A percentile compares a stretch with the other conserved stretches of the same genome.
phyloP scores from a whole-genome alignment of 1,140 invertebrate species.

The Bombus turneri region DNA sequence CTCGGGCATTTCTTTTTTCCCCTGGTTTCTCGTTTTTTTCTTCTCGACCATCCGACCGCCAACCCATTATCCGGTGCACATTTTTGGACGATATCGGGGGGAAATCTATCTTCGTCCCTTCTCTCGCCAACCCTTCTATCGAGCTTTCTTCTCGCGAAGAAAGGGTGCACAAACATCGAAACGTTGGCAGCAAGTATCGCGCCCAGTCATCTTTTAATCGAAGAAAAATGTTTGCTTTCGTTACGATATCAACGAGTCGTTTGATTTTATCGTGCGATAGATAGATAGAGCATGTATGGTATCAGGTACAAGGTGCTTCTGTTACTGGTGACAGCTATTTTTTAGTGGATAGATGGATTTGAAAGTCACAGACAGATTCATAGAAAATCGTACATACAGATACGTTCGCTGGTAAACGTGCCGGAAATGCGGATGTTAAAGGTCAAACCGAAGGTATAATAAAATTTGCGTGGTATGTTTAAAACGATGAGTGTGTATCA shows the following conservation, averaged over 20 bases:
- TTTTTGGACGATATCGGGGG: constrained; percentile 16
- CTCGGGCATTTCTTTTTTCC: not conserved
- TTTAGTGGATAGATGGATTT: not conserved
- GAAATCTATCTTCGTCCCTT: constrained; percentile 17
- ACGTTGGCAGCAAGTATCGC: constrained; percentile 20
- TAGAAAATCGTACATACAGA: not conserved
- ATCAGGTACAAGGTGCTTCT: not conserved
- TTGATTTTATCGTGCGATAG: not conserved
- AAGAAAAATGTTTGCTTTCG: constrained; percentile 22
- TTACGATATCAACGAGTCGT: not conserved
- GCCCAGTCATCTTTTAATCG: constrained; percentile 4
- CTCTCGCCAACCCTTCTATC: not conserved
- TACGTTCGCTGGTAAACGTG: not conserved
- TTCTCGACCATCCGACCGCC: not conserved
- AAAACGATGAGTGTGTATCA: not conserved
- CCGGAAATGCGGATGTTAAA: not conserved
- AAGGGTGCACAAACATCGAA: constrained; percentile 11
- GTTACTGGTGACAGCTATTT: not conserved
- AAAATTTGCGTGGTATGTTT: not conserved
- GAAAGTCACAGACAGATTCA: not conserved
- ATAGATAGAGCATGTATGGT: not conserved
- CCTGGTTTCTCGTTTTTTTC: not conserved
- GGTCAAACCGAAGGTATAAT: not conserved
- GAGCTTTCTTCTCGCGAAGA: constrained; percentile 2
- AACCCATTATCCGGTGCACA: constrained; percentile 16